These are phyloP conservation scores for Morus bassanus DNA, from an alignment of 2,797 vertebrate genomes.

Conservation along the genomic window DNA sequence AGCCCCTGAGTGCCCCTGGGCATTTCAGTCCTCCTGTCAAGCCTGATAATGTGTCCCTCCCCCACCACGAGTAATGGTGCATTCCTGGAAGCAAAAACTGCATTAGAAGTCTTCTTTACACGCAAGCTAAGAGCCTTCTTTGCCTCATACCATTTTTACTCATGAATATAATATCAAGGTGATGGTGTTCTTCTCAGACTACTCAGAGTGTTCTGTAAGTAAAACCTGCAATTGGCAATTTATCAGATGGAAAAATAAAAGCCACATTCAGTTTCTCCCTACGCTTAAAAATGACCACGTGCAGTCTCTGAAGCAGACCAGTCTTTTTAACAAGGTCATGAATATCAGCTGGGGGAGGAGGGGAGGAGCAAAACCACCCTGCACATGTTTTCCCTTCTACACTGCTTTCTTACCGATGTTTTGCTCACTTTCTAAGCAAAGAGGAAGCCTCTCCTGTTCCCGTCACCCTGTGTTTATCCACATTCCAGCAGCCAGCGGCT, in stretches of 20 bases:
- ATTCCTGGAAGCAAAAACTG: slow-evolving; percentile 48
- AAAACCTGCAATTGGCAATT: slow-evolving; percentile 50
- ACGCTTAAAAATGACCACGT: slow-evolving; percentile 38
- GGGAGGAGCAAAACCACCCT: not conserved
- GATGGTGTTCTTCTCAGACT: slow-evolving; percentile 47
- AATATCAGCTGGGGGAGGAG: not conserved
- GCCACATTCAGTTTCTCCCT: not conserved
- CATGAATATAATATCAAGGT: slow-evolving; percentile 68
- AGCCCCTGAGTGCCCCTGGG: not conserved
- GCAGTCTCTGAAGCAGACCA: slow-evolving; percentile 16
- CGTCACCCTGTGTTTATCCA: slow-evolving; percentile 66
- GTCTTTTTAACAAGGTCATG: slow-evolving; percentile 49
- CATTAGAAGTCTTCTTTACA: slow-evolving; percentile 32
- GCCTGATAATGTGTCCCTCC: slow-evolving; percentile 8
- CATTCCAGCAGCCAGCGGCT: slow-evolving; percentile 45
- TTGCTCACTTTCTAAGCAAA: slow-evolving; percentile 75
- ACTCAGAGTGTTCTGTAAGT: slow-evolving; percentile 44
- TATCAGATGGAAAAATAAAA: slow-evolving; percentile 60
- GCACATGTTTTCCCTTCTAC: slow-evolving; percentile 12
- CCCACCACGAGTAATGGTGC: not conserved
- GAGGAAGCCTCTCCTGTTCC: slow-evolving; percentile 76
- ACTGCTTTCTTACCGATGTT: slow-evolving; percentile 67
- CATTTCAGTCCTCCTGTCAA: not conserved
- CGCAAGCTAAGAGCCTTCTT: slow-evolving; percentile 31
- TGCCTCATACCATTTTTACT: slow-evolving; percentile 46